Conservation (phyloP, 1,140 invertebrate genomes). For the Ylistrum balloti region DNA sequence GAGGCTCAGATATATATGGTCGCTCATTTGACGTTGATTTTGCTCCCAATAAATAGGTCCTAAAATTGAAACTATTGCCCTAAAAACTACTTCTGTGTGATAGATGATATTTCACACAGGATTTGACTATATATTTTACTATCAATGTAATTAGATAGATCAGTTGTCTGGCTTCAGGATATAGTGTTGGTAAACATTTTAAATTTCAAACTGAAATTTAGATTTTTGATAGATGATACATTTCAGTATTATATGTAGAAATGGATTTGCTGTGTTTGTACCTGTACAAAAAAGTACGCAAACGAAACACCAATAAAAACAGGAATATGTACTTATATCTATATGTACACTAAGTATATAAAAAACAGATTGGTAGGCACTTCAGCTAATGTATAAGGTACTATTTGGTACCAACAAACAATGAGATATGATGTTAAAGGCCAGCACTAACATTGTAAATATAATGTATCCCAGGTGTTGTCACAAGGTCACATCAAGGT, state of each 20-base stretch:
- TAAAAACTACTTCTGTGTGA: not conserved
- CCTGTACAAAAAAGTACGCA: not conserved
- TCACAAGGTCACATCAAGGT: constrained; percentile 17
- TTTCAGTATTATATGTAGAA: too few species aligned
- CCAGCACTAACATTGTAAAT: not conserved
- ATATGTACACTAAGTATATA: not conserved
- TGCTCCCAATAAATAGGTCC: too few species aligned
- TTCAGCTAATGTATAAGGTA: not conserved
- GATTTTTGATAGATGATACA: not conserved
- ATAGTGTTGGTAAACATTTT: too few species aligned
- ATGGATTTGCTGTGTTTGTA: not conserved
- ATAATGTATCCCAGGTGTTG: not conserved
- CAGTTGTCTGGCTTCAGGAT: too few species aligned
- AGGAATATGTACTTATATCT: too few species aligned
- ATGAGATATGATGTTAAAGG: not conserved
- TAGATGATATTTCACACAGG: not conserved
- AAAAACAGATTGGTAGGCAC: not conserved
- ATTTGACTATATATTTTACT: not conserved
- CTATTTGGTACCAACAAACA: not conserved
- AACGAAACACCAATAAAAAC: too few species aligned
- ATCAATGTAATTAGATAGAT: not conserved
- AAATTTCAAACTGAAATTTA: not conserved
- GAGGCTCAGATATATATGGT: too few species aligned
- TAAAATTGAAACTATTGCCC: not conserved
- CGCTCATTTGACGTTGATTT: too few species aligned